A percentile compares a stretch with the other conserved stretches of the same genome.
phyloP scores from a whole-genome alignment of 2,888 invertebrate species.

The Perdita meconis region DNA sequence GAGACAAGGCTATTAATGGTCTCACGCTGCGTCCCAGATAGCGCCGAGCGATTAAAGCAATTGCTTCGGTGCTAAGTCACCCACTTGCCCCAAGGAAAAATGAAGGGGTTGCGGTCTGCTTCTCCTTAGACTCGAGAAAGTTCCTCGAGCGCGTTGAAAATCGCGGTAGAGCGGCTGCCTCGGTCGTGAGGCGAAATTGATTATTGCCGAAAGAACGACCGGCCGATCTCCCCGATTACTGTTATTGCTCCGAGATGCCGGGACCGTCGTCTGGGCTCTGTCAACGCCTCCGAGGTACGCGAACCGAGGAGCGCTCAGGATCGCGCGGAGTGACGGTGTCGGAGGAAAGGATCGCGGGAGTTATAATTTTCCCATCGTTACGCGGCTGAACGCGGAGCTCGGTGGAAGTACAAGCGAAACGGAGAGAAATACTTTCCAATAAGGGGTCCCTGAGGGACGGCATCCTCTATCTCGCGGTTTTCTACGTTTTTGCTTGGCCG shows the following conservation, averaged over 20 bases:
- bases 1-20: slow-evolving; percentile 69
- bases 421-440: slow-evolving; percentile 32
- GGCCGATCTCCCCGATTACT: slow-evolving; percentile 38
- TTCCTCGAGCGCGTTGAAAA: not conserved
- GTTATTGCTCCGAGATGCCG: slow-evolving; percentile 46
- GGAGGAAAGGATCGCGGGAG: slow-evolving; percentile 28
- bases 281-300: not conserved
- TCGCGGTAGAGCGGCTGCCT: not conserved
- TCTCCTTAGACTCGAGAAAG: not conserved
- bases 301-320: not conserved
- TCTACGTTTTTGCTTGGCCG: slow-evolving; percentile 9
- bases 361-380: slow-evolving; percentile 71
- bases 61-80: slow-evolving; percentile 69
- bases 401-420: slow-evolving; percentile 22
- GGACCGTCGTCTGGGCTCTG: slow-evolving; percentile 1
- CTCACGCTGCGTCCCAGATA: slow-evolving; percentile 68
- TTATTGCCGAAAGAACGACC: not conserved
- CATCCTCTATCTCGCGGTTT: slow-evolving; percentile 41
- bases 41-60: slow-evolving; percentile 76
- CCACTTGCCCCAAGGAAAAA: slow-evolving; percentile 36
- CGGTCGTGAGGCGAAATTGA: not conserved
- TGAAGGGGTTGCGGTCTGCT: not conserved
- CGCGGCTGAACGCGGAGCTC: slow-evolving; percentile 20
- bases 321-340: slow-evolving; percentile 20
- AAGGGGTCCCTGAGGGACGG: slow-evolving; percentile 33